Base-by-base conservation (phyloP, 2,797 vertebrate genomes). In the Sebastes dallii region DNA sequence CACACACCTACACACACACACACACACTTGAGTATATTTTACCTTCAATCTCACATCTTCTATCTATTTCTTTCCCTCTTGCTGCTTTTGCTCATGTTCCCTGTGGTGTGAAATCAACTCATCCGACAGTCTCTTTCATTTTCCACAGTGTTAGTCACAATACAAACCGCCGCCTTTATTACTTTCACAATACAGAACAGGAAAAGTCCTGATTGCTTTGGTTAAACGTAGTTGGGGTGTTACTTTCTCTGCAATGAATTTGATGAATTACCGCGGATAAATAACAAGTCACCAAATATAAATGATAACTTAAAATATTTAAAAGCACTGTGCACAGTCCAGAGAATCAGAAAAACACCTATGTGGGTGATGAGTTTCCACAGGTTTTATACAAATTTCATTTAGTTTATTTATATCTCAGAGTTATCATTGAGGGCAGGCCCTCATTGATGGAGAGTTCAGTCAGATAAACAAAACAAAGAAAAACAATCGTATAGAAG, bases 51-150 rank as follows among this genome's bases (percentile, higher is more conserved):
- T 68, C 85, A 61, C 78, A 39, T 75, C 64, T 39, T 25, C 46
- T 12, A 46, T 27, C 11, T 3, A 1, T 39, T 69, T 55, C 36
- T 46, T 80, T 64, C 42, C 16, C 3, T n/a, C 11, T 25, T 24
- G 2, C 14, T 27, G n/a, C 11, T 39, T 56, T 68, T 62, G 30
- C 58, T 14, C 54, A 52, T n/a, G 52, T 50, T 83, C 68, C 56
- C 60, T 6, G 18, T 75, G 85, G 76, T 85, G 86, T 86, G 72
- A 87, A 89, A 78, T 78, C 66, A 80, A n/a, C 77, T 84, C 77
- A 50, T 72, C 65, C 54, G 12, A 66, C 68, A 66, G 70, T 12
- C 39, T 39, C 42, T 80, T 56, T 50, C 46, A 77, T 83, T 85
- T 77, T 64, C 68, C 68, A 55, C 74, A 30, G 68, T 60, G 69